Evolutionary conservation across 2,113 vertebrate species (phyloP).

Genomic region (Ariopsis seemanni): DNA sequence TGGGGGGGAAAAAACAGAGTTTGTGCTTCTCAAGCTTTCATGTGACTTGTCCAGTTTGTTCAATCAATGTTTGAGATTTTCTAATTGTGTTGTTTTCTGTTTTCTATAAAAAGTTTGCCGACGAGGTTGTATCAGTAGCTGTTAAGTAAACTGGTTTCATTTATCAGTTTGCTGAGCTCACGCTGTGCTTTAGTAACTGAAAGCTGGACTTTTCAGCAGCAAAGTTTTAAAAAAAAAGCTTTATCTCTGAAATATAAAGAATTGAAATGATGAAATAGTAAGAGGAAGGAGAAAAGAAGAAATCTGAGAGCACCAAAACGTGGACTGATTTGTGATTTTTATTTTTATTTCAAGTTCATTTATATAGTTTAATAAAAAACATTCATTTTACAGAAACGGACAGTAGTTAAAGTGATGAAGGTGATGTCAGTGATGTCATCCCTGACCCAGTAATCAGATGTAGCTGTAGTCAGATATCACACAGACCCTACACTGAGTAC

Average conservation of each 20-base stretch:
- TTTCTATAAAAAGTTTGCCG: not conserved
- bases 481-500: slow-evolving; percentile 76
- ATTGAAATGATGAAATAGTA: not conserved
- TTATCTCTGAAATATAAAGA: not conserved
- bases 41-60: not conserved
- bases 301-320: not conserved
- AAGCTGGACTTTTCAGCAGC: not conserved
- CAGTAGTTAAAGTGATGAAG: not conserved
- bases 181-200: not conserved
- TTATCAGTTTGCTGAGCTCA: not conserved
- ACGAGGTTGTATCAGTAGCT: not conserved
- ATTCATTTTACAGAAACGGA: not conserved
- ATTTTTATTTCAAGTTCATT: not conserved
- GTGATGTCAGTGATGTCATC: slow-evolving; percentile 49
- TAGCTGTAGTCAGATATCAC: slow-evolving; percentile 64
- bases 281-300: not conserved
- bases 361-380: not conserved
- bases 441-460: slow-evolving; percentile 77
- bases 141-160: not conserved
- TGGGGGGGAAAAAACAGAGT: no score
- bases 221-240: not conserved
- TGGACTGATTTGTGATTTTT: not conserved
- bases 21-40: not conserved
- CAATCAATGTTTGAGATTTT: not conserved
- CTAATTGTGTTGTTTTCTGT: not conserved